Evolutionary conservation across 2,797 vertebrate species (phyloP).

Genomic region (Premnoplex brunnescens): DNA sequence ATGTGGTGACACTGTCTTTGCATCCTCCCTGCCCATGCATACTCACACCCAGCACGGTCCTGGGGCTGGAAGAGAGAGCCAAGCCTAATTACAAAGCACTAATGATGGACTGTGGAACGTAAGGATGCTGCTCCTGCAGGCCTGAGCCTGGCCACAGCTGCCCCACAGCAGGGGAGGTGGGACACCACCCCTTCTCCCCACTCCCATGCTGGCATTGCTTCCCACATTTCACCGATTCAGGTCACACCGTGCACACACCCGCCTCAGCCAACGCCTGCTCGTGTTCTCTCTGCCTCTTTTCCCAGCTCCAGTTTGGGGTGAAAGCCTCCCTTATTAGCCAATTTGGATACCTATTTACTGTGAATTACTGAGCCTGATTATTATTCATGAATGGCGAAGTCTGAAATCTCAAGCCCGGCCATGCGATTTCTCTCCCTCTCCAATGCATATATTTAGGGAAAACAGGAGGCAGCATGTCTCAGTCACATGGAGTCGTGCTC

Average conservation of each 20-base stretch:
- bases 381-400: slow-evolving; percentile 75
- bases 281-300: slow-evolving; percentile 39
- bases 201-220: neutral
- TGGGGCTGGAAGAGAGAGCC: neutral
- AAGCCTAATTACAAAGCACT: neutral
- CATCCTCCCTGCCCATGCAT: rapidly evolving
- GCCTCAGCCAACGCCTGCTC: neutral
- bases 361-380: slow-evolving; percentile 78
- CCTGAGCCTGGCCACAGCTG: neutral
- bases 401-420: slow-evolving; percentile 66
- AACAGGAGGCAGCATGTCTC: neutral
- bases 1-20: rapidly evolving
- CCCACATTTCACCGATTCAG: neutral
- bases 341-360: slow-evolving; percentile 77
- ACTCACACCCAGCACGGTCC: rapidly evolving
- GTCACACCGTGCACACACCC: slow-evolving; percentile 41
- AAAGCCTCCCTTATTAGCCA: slow-evolving; percentile 79
- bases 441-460: slow-evolving; percentile 36
- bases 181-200: neutral
- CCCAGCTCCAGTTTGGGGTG: slow-evolving; percentile 74
- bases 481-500: neutral
- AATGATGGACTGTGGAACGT: rapidly evolving
- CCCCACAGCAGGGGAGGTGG: neutral
- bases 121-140: neutral
- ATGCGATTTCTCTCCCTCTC: slow-evolving; percentile 46